Conservation (phyloP, 1,140 invertebrate genomes). For the Anoplolepis gracilipes region DNA sequence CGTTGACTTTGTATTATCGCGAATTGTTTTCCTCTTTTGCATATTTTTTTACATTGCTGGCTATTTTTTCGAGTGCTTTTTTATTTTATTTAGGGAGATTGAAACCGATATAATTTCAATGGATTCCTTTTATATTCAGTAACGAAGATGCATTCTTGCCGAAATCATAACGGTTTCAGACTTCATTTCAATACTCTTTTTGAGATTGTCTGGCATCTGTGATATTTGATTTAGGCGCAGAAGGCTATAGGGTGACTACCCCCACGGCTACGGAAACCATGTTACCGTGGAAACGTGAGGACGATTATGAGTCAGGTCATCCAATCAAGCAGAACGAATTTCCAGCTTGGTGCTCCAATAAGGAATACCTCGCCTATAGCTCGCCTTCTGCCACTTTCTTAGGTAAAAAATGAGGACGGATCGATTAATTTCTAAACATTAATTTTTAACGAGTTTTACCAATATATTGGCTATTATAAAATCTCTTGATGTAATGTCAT, state of each 20-base stretch:
- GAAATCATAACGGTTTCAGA: slow-evolving; percentile 27
- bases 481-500: not conserved
- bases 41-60: not conserved
- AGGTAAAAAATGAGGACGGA: slow-evolving; percentile 86
- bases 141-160: slow-evolving; percentile 6
- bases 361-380: slow-evolving; percentile 96
- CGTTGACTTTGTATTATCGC: not conserved
- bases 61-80: not conserved
- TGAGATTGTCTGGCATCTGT: slow-evolving; percentile 12
- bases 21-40: not conserved
- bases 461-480: slow-evolving; percentile 8
- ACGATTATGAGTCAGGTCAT: slow-evolving; percentile 89
- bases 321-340: slow-evolving; percentile 95
- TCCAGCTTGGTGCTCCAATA: slow-evolving; percentile 96
- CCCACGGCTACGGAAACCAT: slow-evolving; percentile 94
- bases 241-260: slow-evolving; percentile 91
- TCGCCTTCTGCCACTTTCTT: slow-evolving; percentile 96
- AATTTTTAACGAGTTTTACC: too few relatives aligned
- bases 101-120: slow-evolving; percentile 11
- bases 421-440: slow-evolving; percentile 14
- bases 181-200: not conserved
- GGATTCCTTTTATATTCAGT: not conserved
- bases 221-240: slow-evolving; percentile 72
- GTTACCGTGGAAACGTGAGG: slow-evolving; percentile 95
- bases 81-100: not conserved